Base-by-base conservation (phyloP, 1,140 invertebrate species). In the Probaryconus sp. region DNA sequence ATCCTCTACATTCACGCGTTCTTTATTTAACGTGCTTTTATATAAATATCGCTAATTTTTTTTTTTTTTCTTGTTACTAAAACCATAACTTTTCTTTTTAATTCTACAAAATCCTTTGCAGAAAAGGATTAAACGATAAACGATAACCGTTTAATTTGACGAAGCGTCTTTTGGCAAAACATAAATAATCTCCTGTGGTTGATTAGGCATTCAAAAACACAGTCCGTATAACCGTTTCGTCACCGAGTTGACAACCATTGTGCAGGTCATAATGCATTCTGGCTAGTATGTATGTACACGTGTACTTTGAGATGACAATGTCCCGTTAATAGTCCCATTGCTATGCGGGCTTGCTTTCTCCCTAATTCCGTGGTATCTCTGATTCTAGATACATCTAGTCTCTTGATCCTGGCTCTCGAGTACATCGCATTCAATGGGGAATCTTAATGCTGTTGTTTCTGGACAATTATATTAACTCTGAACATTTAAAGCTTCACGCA, bases 341-440 rank as follows among this genome's bases (percentile, higher is more conserved):
- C 58, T 64, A 71, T 63, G 68, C 68, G 58, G 58, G 68, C 28
- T 71, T 51, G 58, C 67, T 70, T 70, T 40, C 65, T 58, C 67
- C 67, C 67, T 61, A 70, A 70, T 70, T 70, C 56, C 50, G 51
- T 64, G 68, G 50, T 58, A 71, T 71, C 68, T 71, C 51, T 64
- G 68, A 58, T 71, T 71, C 58, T 18, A 60, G 48, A 64, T 72
- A 45, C 37, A 17, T 51, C 24, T 38, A 58, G 60, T 43, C 60
- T 65, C 45, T 69, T 69, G 65, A 69, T 69, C 65, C 55, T 60
- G 13, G 4, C 65, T 53, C 65, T 60, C 31, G 58, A 58, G 37
- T 37, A 43, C 42, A 26, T 37, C 4, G 30, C 31, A 31, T 17
- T 4, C 4, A 45, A 18, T 48, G 53, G 24, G 56, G 42, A 31